A percentile compares a stretch with the other conserved stretches of the same genome.
Conservation (phyloP, 2,888 invertebrate species). For the Epistrophella euchroma region DNA sequence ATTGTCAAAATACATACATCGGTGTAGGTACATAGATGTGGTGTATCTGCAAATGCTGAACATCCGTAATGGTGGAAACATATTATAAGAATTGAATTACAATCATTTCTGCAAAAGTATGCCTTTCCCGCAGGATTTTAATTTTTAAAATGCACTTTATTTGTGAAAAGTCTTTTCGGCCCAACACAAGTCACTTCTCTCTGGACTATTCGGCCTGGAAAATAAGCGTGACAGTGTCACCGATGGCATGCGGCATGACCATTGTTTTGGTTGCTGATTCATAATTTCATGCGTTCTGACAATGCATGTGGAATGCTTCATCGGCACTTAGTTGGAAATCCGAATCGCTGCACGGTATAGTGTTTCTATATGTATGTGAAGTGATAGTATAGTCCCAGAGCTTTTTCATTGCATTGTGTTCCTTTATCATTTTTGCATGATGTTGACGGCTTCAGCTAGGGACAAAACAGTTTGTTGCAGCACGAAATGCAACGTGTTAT, state of each 20-base stretch:
- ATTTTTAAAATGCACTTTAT: slow-evolving; percentile 40
- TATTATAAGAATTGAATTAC: slow-evolving; percentile 52
- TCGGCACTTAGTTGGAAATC: neutral
- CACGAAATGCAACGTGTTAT: slow-evolving; percentile 3
- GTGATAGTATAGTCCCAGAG: neutral
- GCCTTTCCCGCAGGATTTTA: slow-evolving; percentile 11
- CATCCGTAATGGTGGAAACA: slow-evolving; percentile 43
- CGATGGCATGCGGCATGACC: slow-evolving; percentile 22
- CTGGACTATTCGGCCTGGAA: slow-evolving; percentile 1
- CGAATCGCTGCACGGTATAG: neutral
- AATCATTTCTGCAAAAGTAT: slow-evolving; percentile 34
- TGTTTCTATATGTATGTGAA: neutral
- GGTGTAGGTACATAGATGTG: neutral
- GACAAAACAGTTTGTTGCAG: slow-evolving; percentile 22
- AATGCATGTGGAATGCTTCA: slow-evolving; percentile 21
- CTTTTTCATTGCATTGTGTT: slow-evolving; percentile 9
- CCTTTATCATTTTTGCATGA: slow-evolving; percentile 9
- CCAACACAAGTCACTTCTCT: neutral
- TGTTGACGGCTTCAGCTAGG: neutral
- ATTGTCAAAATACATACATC: neutral
- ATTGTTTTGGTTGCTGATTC: slow-evolving; percentile 45
- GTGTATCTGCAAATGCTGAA: slow-evolving; percentile 28
- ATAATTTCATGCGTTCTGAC: slow-evolving; percentile 10
- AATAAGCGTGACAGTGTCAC: slow-evolving; percentile 33
- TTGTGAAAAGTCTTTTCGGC: slow-evolving; percentile 25